Conservation (phyloP, 2,797 vertebrate genomes). For the Myiotriccus ornatus region DNA sequence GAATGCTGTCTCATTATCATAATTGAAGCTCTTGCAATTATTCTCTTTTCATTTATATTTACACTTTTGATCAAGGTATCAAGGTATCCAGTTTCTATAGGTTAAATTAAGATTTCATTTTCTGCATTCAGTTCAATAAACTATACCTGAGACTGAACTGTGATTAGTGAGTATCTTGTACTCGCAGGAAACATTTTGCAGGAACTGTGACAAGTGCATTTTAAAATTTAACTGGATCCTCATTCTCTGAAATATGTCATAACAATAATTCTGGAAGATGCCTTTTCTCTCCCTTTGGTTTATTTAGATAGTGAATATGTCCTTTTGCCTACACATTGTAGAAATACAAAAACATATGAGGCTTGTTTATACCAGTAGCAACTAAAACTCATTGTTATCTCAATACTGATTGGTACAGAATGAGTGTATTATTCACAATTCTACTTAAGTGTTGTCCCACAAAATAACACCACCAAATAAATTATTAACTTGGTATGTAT, state of each 20-base stretch:
- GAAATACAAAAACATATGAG: not conserved
- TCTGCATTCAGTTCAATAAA: not conserved
- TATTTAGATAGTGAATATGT: not conserved
- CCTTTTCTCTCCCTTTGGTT: not conserved
- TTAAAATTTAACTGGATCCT: not conserved
- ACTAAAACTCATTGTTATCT: not conserved
- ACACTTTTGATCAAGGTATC: not conserved
- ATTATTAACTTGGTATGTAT: not conserved
- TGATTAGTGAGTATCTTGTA: not conserved
- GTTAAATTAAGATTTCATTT: not conserved
- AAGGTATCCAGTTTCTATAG: not conserved
- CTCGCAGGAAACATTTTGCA: not conserved
- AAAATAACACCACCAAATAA: not conserved
- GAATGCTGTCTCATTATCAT: slow-evolving; percentile 24
- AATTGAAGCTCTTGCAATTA: slow-evolving; percentile 23
- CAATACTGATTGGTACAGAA: not conserved
- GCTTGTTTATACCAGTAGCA: not conserved
- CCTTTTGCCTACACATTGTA: not conserved
- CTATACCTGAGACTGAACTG: not conserved
- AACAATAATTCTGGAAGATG: not conserved
- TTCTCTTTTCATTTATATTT: not conserved
- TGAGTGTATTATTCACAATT: not conserved
- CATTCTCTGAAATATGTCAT: not conserved
- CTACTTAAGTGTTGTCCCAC: not conserved
- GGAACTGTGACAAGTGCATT: not conserved